phyloP scores from a whole-genome alignment of 2,113 vertebrate genomes.

The Pedionomus torquatus region DNA sequence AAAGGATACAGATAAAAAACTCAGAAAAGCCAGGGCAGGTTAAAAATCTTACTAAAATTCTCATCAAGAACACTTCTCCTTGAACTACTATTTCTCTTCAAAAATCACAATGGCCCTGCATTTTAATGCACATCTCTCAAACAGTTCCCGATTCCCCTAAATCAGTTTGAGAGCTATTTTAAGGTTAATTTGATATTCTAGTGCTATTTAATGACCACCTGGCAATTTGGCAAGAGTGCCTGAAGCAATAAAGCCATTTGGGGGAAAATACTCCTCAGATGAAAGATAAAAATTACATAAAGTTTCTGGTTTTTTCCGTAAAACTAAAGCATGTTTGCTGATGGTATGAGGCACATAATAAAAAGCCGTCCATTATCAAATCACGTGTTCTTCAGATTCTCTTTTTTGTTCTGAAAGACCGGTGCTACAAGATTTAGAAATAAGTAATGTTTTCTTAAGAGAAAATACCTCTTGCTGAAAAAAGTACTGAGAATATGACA shows the following conservation, averaged over 20 bases:
- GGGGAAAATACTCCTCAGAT: not conserved
- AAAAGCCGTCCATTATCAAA: not conserved
- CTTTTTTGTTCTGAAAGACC: not conserved
- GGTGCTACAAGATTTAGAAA: not conserved
- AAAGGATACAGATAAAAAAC: not conserved
- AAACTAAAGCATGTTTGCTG: not conserved
- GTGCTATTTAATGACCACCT: slow-evolving; percentile 15
- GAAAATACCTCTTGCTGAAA: not conserved
- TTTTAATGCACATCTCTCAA: not conserved
- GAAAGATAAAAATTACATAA: not conserved
- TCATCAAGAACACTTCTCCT: not conserved
- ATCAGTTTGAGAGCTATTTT: slow-evolving; percentile 9
- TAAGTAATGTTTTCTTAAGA: not conserved
- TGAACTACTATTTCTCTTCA: not conserved
- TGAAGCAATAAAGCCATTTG: slow-evolving; percentile 40
- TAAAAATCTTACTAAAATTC: not conserved
- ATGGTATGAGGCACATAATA: not conserved
- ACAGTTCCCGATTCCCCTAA: not conserved
- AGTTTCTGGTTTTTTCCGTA: not conserved
- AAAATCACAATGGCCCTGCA: not conserved
- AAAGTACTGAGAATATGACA: not conserved
- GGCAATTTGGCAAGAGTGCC: not conserved
- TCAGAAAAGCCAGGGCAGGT: not conserved
- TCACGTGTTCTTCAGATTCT: not conserved
- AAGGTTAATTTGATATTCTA: slow-evolving; percentile 31